Conservation (phyloP, 2,113 vertebrate species). For the Struthio camelus region DNA sequence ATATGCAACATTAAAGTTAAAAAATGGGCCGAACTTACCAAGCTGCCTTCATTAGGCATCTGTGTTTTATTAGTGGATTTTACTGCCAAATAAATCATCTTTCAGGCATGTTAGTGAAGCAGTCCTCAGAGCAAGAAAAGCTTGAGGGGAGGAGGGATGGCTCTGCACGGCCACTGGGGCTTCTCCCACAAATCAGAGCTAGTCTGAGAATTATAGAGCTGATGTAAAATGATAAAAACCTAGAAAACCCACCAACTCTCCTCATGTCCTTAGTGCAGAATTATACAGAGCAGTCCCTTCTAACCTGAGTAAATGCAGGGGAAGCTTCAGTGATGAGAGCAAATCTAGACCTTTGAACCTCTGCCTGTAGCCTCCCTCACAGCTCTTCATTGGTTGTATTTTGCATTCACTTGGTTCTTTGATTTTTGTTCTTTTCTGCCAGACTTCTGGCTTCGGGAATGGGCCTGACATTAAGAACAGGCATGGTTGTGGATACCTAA, state of each 20-base stretch:
- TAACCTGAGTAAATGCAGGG: not conserved
- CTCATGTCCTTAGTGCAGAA: not conserved
- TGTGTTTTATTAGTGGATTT: constrained; percentile 47
- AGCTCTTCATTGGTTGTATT: not conserved
- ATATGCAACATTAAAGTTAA: constrained; percentile 66
- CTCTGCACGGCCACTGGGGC: not conserved
- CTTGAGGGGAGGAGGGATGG: not conserved
- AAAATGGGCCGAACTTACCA: constrained; percentile 37
- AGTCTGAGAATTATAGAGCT: not conserved
- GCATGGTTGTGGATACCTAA: not conserved
- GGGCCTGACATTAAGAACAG: not conserved
- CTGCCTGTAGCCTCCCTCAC: not conserved
- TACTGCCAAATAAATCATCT: constrained; percentile 66
- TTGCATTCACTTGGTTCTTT: not conserved
- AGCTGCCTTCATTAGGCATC: constrained; percentile 56
- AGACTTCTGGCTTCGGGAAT: not conserved
- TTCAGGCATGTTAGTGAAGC: constrained; percentile 48
- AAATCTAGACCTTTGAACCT: not conserved
- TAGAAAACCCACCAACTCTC: not conserved
- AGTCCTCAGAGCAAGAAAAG: constrained; percentile 1
- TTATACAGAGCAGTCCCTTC: not conserved
- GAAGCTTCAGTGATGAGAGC: rapidly evolving
- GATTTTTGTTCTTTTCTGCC: not conserved
- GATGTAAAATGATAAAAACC: not conserved
- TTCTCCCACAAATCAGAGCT: not conserved